These are phyloP conservation scores for Ormyrus thymus DNA, from an alignment of 2,888 invertebrate genomes.

Conservation along the genomic window DNA sequence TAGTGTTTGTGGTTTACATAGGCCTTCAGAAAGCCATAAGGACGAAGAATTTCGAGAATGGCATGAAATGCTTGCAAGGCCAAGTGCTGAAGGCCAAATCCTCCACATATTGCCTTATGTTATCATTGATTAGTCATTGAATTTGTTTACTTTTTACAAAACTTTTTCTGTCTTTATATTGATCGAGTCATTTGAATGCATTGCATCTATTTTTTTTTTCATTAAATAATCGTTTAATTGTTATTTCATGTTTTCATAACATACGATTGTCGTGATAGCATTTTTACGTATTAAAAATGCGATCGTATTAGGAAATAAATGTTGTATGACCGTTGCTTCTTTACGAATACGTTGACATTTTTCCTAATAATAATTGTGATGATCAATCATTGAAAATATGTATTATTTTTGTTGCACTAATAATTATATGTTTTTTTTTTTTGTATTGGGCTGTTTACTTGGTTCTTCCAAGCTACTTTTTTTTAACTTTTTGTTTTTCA, in stretches of 20 bases:
- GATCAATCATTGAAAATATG: constrained; percentile 55
- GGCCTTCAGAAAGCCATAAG: constrained; percentile 61
- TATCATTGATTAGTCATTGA: constrained; percentile 85
- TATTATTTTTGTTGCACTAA: constrained; percentile 56
- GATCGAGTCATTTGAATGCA: constrained; percentile 50
- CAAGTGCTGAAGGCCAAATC: constrained; percentile 85
- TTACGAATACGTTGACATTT: constrained; percentile 36
- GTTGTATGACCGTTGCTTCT: constrained; percentile 21
- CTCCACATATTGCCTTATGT: constrained; percentile 97
- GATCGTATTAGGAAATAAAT: constrained; percentile 42
- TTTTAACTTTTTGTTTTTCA: constrained; percentile 28
- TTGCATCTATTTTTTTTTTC: constrained; percentile 44
- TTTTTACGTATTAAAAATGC: constrained; percentile 49
- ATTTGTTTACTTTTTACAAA: constrained; percentile 52
- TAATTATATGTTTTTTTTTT: constrained; percentile 48
- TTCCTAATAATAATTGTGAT: constrained; percentile 56
- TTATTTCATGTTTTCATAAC: constrained; percentile 53
- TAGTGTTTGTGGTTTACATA: constrained; percentile 60
- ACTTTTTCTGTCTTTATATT: constrained; percentile 46
- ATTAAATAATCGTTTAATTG: constrained; percentile 52
- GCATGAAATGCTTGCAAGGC: constrained; percentile 89
- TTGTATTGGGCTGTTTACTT: constrained; percentile 44
- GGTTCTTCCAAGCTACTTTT: constrained; percentile 32
- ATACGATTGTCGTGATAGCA: constrained; percentile 54
- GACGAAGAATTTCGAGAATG: constrained; percentile 88